These are phyloP conservation scores for Adelges cooleyi DNA, from an alignment of 1,140 invertebrate genomes.

Conservation along the genomic window DNA sequence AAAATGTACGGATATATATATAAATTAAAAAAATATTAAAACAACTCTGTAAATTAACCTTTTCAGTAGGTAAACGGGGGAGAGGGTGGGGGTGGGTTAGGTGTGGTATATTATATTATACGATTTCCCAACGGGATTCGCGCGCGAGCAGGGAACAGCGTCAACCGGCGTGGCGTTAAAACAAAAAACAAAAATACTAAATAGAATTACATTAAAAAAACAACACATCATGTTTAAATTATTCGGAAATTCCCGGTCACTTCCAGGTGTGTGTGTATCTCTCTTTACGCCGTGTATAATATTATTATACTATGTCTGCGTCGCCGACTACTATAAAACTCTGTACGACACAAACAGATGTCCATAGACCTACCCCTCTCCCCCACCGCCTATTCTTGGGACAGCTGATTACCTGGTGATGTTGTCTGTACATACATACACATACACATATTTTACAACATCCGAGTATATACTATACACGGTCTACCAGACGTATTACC, in stretches of 20 bases:
- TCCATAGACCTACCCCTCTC: too few species aligned
- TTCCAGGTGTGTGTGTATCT: constrained; percentile 1
- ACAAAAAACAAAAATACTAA: background rate
- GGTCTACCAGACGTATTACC: too few species aligned
- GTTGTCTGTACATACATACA: background rate
- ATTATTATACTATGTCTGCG: background rate
- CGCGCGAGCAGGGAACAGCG: background rate
- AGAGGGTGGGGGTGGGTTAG: too few species aligned
- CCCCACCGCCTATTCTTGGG: background rate
- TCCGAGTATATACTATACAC: too few species aligned
- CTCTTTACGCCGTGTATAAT: background rate
- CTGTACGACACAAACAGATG: too few species aligned
- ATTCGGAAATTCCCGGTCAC: background rate
- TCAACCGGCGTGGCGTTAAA: background rate
- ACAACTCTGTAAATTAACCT: constrained; percentile 18
- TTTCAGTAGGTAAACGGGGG: background rate
- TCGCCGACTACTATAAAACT: background rate
- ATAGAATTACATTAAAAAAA: background rate
- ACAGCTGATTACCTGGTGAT: constrained; percentile 27
- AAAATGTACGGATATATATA: background rate
- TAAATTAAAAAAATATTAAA: background rate
- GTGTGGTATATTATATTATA: too few species aligned
- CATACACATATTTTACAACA: background rate
- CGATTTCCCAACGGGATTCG: too few species aligned
- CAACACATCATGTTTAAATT: too few species aligned